A percentile compares a stretch with the other conserved stretches of the same genome.
Evolutionary conservation across 2,888 invertebrate species (phyloP).

Genomic region (Meta bourneti): DNA sequence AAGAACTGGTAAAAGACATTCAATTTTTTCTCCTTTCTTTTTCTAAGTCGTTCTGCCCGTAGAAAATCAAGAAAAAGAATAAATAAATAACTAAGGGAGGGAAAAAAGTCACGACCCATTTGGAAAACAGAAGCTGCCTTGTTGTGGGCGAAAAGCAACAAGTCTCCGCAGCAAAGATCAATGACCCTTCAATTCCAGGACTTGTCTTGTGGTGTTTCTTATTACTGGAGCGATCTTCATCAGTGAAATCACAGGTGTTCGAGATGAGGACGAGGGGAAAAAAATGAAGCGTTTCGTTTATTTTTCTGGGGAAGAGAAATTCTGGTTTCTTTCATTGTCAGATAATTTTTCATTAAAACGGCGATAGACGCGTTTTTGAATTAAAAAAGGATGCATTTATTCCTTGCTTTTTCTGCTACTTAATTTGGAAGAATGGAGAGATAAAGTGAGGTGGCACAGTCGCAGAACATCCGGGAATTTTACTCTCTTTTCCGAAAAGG

Average conservation of each 20-base stretch:
- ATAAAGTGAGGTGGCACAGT: too few relatives aligned
- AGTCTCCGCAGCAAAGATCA: constrained; percentile 45
- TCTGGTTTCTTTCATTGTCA: too few relatives aligned
- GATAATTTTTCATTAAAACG: too few relatives aligned
- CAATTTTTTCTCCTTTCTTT: neutral
- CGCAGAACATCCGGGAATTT: too few relatives aligned
- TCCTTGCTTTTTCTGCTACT: too few relatives aligned
- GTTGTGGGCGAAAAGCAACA: constrained; percentile 59
- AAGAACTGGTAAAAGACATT: constrained; percentile 3
- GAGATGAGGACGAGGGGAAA: neutral
- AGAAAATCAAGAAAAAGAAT: neutral
- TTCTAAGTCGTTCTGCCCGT: constrained; percentile 10
- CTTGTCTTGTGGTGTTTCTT: neutral
- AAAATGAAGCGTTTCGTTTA: neutral
- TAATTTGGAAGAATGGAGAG: too few relatives aligned
- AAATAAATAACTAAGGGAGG: constrained; percentile 11
- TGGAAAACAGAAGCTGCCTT: constrained; percentile 70
- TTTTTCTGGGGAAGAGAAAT: too few relatives aligned
- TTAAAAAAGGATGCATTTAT: too few relatives aligned
- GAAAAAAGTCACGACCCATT: constrained; percentile 57
- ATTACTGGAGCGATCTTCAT: constrained; percentile 7
- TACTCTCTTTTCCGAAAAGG: too few relatives aligned
- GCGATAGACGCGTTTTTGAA: too few relatives aligned
- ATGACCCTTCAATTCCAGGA: constrained; percentile 25
- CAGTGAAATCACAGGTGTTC: constrained; percentile 11